These are phyloP conservation scores for Ceratotherium simum DNA, from an alignment of 2,113 vertebrate genomes.

Conservation along the genomic window DNA sequence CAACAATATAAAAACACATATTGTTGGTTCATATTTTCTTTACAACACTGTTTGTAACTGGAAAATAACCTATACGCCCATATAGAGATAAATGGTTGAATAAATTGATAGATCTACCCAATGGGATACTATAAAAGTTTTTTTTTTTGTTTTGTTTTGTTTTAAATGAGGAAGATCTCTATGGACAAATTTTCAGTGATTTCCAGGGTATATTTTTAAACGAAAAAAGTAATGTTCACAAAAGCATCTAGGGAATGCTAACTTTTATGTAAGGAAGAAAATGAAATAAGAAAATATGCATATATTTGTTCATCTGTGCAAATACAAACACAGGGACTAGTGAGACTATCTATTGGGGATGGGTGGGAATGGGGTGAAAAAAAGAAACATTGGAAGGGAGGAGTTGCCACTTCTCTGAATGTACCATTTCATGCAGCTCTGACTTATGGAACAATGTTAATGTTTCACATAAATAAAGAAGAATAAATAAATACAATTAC, in stretches of 20 bases:
- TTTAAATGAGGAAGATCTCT: neutral
- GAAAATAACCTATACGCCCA: neutral
- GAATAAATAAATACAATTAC: neutral
- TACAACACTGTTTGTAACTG: neutral
- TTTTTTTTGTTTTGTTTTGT: neutral
- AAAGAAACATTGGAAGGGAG: neutral
- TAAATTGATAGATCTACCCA: neutral
- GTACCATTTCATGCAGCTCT: neutral
- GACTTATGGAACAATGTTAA: neutral
- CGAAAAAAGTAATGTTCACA: neutral
- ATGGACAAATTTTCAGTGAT: neutral
- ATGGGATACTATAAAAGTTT: neutral
- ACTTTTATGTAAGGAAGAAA: neutral
- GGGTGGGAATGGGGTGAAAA: neutral
- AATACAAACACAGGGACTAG: neutral
- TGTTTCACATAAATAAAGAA: neutral
- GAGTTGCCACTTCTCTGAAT: neutral
- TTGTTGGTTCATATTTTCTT: neutral
- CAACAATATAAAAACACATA: neutral
- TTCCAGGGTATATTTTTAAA: neutral
- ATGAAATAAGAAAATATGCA: neutral
- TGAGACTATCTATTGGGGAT: neutral
- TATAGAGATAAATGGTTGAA: neutral
- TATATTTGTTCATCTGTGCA: neutral
- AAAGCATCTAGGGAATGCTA: neutral